Base-by-base conservation (phyloP, 2,888 invertebrate species). In the Shargacucullia verbasci region DNA sequence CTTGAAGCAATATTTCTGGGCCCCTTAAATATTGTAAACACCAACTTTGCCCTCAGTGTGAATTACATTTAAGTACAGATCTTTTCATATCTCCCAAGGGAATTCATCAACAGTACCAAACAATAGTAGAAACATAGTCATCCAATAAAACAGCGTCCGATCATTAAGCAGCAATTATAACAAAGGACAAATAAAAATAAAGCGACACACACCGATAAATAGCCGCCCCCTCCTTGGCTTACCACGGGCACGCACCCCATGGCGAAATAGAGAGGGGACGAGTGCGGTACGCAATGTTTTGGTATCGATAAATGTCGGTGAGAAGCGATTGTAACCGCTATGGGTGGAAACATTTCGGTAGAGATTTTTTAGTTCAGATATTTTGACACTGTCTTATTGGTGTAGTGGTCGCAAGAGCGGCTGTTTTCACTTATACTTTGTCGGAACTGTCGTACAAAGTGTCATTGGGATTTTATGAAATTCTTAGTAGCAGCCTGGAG, bases 151-250 rank as follows among this genome's bases (percentile, higher is more conserved):
- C 49, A 35, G 25, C 41, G 70, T 68, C 56, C 79, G 83, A 86
- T 88, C 88, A 90, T 90, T 90, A 90, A 86, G 77, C 81, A 82
- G 80, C 88, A 88, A 91, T 91, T 89, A 91, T 86, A 86, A 84
- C 79, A 83, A 81, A 78, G 83, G 81, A 84, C 85, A 82, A 76
- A 90, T 90, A 91, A 90, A 91, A 91, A 90, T 90, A 90, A 88
- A 89, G 81, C 85, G 85, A 81, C 82, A 84, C 80, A 82, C 81
- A 80, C 84, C 86, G 87, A 91, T 90, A 89, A 90, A 90, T 88
- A 88, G 86, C 73, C 76, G 77, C 76, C 79, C 84, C 81, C 77
- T 78, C 69, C 82, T 82, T 83, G 83, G 82, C 83, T 83, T 83
- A 85, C 82, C 84, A 71, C 79, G 81, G 82, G 83, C 84, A 64